phyloP scores from a whole-genome alignment of 2,113 vertebrate genomes.

The Chascanopsetta lugubris region DNA sequence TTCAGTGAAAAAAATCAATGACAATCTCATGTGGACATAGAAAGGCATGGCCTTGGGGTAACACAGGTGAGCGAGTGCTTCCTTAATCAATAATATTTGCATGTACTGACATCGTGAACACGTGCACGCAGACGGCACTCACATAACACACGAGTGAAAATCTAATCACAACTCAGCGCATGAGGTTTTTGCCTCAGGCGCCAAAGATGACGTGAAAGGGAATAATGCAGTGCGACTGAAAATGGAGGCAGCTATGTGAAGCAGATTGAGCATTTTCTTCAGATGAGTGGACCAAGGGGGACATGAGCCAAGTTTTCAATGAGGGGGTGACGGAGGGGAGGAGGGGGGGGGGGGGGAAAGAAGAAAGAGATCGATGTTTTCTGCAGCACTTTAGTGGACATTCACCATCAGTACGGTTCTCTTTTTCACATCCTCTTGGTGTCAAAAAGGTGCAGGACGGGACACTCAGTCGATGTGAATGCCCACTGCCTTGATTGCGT shows the following conservation, averaged over 20 bases:
- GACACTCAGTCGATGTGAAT: no score
- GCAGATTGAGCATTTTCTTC: conserved; percentile 40
- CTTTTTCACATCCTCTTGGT: background rate
- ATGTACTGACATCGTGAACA: conserved; percentile 12
- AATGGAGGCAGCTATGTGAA: conserved; percentile 46
- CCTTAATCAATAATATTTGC: conserved; percentile 31
- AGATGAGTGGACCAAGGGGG: conserved; percentile 39
- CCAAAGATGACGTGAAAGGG: conserved; percentile 40
- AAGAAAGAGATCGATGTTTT: background rate
- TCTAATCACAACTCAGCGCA: conserved; percentile 31
- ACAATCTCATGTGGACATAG: conserved; percentile 3
- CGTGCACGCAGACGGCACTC: background rate
- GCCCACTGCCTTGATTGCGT: no score
- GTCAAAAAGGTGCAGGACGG: no score
- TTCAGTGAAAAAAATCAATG: conserved; percentile 32
- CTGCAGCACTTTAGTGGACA: conserved; percentile 15
- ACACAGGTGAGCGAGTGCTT: background rate
- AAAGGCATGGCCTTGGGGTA: conserved; percentile 16
- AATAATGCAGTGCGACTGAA: conserved; percentile 43
- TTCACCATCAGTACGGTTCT: background rate
- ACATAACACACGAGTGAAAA: conserved; percentile 24
- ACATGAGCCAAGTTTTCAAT: conserved; percentile 1
- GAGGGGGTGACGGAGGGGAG: background rate
- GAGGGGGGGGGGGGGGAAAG: conserved; percentile 4
- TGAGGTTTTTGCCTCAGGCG: conserved; percentile 23